These are phyloP conservation scores for Caenorhabditis panamensis DNA, from an alignment of 2,888 invertebrate genomes.

Conservation along the genomic window DNA sequence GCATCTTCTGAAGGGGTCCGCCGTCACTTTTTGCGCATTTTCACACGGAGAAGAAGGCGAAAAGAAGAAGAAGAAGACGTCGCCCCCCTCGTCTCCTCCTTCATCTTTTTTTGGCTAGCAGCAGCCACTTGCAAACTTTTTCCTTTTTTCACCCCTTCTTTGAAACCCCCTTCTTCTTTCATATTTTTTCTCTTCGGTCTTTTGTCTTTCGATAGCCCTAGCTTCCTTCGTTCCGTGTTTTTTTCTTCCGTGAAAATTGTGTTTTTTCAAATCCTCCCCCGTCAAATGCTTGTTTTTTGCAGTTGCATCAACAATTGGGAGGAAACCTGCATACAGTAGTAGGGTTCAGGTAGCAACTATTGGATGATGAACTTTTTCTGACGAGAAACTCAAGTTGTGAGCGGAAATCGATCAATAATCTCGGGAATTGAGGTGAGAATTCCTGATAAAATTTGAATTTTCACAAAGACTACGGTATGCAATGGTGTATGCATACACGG, in stretches of 20 bases:
- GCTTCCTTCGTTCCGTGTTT: too few relatives aligned
- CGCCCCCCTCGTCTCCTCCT: neutral
- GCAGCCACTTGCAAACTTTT: conserved; percentile 2
- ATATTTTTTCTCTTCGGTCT: conserved; percentile 9
- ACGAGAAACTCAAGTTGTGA: neutral
- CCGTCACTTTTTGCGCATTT: conserved; percentile 44
- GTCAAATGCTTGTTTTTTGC: conserved; percentile 34
- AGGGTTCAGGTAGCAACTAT: conserved; percentile 41
- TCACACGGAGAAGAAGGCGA: conserved; percentile 26
- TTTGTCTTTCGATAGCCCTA: conserved; percentile 34
- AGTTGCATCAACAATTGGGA: conserved; percentile 54
- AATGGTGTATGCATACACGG: conserved; percentile 15
- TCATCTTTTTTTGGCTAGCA: conserved; percentile 3
- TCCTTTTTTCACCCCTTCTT: neutral
- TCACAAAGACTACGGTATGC: conserved; percentile 15
- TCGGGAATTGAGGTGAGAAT: conserved; percentile 13
- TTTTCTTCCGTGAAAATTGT: neutral
- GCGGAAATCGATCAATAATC: conserved; percentile 4
- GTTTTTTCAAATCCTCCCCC: conserved; percentile 25
- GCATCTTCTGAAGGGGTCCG: conserved; percentile 7
- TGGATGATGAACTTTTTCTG: conserved; percentile 43
- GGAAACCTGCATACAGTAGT: conserved; percentile 56
- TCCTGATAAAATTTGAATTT: too few relatives aligned
- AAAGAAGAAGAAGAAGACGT: neutral
- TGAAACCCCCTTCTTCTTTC: too few relatives aligned